Percentiles rank a stretch among this genome's conserved stretches.
phyloP scores from a whole-genome alignment of 1,140 invertebrate genomes.

The Ylistrum balloti region DNA sequence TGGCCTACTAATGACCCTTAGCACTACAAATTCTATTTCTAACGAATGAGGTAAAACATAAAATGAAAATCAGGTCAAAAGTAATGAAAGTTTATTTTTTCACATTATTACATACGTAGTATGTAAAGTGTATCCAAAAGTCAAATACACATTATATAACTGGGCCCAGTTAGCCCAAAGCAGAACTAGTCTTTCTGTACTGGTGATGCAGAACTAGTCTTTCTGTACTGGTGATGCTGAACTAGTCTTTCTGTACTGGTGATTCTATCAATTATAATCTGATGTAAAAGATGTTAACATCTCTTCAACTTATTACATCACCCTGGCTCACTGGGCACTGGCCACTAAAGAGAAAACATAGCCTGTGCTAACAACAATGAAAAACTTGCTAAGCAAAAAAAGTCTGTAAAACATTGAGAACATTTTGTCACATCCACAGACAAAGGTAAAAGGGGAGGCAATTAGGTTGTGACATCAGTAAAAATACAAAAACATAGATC shows the following conservation, averaged over 20 bases:
- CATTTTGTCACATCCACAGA: background rate
- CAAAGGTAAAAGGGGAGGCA: background rate
- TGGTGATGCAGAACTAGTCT: background rate
- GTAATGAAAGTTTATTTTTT: conserved; percentile 17
- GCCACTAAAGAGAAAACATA: background rate
- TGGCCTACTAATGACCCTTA: no score
- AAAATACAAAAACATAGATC: no score
- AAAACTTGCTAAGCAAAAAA: background rate
- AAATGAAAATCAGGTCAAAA: background rate
- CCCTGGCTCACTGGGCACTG: background rate
- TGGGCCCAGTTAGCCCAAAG: background rate
- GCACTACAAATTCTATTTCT: no score
- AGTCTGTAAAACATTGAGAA: conserved; percentile 13
- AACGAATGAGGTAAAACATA: no score
- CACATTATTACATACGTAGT: background rate
- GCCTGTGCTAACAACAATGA: background rate
- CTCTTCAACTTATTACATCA: no score
- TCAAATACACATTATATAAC: background rate
- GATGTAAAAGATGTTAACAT: background rate
- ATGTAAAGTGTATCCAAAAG: conserved; percentile 1
- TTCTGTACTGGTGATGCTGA: background rate
- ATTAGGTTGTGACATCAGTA: background rate
- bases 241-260: background rate
- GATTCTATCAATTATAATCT: no score
- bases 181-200: background rate